Conservation (phyloP, 2,113 vertebrate genomes). For the Acinonyx jubatus region DNA sequence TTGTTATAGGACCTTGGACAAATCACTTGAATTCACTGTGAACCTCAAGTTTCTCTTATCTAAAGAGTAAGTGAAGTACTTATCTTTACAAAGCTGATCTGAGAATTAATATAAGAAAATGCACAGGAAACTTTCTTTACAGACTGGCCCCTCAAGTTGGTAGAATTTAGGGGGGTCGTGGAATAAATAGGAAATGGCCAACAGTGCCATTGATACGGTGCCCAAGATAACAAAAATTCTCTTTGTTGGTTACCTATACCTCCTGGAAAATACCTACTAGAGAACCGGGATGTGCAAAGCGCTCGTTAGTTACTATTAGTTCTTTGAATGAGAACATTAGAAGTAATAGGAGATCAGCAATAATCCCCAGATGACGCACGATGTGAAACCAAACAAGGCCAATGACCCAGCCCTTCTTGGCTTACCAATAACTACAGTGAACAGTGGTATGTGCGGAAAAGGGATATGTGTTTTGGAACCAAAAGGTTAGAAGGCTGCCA, state of each 20-base stretch:
- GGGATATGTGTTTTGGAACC: background rate
- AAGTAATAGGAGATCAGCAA: background rate
- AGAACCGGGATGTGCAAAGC: background rate
- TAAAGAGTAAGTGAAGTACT: background rate
- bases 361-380: background rate
- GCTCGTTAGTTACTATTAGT: background rate
- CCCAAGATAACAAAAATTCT: background rate
- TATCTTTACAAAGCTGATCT: background rate
- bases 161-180: background rate
- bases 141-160: background rate
- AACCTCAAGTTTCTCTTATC: background rate
- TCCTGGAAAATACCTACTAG: background rate
- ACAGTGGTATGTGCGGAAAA: background rate
- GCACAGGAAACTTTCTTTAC: background rate
- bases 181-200: background rate
- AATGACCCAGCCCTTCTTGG: background rate
- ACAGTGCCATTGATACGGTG: background rate
- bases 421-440: background rate
- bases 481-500: conserved; percentile 2
- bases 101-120: background rate
- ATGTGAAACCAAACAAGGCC: background rate
- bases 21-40: background rate
- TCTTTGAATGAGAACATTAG: background rate
- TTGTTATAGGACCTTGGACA: background rate
- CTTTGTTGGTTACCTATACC: background rate